Evolutionary conservation across 2,888 invertebrate species (phyloP).

Genomic region (Patella depressa): DNA sequence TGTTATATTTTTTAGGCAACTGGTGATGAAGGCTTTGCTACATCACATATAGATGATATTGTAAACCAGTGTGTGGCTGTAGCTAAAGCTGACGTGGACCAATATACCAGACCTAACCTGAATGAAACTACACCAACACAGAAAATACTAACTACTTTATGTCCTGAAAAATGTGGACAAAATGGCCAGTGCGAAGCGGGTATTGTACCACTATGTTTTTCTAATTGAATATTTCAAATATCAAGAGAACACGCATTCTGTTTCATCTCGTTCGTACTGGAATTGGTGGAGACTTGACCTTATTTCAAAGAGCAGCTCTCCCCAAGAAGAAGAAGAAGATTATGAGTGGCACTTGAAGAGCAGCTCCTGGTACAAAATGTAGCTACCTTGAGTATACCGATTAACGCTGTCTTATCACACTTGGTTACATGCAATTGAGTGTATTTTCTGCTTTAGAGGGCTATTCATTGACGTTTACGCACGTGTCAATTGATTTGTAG

Average conservation of each 20-base stretch:
- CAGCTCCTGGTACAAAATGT: too few species aligned
- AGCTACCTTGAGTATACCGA: too few species aligned
- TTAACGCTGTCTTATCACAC: too few species aligned
- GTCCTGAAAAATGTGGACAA: constrained; percentile 46
- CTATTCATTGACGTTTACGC: too few species aligned
- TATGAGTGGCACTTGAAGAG: too few species aligned
- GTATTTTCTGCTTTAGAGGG: too few species aligned
- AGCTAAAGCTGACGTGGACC: constrained; percentile 27
- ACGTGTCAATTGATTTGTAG: too few species aligned
- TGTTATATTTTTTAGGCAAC: constrained; percentile 33
- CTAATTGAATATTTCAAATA: neutral
- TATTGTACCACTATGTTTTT: constrained; percentile 20
- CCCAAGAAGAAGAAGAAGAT: too few species aligned
- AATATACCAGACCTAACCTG: constrained; percentile 28
- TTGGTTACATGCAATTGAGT: too few species aligned
- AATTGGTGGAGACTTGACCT: too few species aligned
- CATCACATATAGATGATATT: constrained; percentile 48
- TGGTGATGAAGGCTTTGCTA: constrained; percentile 46
- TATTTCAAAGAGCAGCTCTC: too few species aligned
- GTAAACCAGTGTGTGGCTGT: constrained; percentile 48
- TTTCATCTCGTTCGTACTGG: too few species aligned
- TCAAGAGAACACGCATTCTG: neutral
- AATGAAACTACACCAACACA: constrained; percentile 23
- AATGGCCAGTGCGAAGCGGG: constrained; percentile 50
- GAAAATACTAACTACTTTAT: constrained; percentile 35